Evolutionary conservation across 2,888 invertebrate genomes (phyloP).

Genomic region (Amblyjoppa fuscipennis): DNA sequence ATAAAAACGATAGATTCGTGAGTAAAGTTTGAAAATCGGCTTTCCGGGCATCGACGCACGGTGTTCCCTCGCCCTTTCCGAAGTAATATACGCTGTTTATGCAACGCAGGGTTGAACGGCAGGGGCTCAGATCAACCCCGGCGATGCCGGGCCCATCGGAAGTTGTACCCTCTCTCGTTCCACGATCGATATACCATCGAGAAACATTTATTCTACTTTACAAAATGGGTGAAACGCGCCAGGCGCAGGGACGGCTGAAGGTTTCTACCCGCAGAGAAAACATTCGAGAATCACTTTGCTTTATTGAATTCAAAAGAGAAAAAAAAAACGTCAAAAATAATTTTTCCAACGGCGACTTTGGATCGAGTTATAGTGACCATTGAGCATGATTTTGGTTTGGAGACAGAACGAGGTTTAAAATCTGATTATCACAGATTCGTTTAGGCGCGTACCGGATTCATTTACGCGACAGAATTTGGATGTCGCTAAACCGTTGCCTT

Average conservation of each 20-base stretch:
- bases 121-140: slow-evolving; percentile 14
- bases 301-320: not conserved
- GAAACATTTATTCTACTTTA: slow-evolving; percentile 66
- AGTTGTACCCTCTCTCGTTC: slow-evolving; percentile 52
- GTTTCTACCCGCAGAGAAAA: not conserved
- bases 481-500: too few species aligned
- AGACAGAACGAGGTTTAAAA: too few species aligned
- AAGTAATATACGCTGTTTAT: not conserved
- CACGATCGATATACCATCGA: slow-evolving; percentile 67
- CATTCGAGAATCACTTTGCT: not conserved
- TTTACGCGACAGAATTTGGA: too few species aligned
- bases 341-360: not conserved
- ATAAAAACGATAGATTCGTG: not conserved
- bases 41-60: not conserved
- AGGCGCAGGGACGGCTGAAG: slow-evolving; percentile 18
- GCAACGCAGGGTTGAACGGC: slow-evolving; percentile 15
- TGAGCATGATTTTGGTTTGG: too few species aligned
- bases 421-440: too few species aligned
- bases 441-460: too few species aligned
- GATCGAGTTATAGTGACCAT: too few species aligned
- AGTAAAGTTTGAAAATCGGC: not conserved
- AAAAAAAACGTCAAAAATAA: not conserved
- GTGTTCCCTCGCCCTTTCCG: not conserved
- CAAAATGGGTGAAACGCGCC: slow-evolving; percentile 32
- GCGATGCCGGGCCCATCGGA: slow-evolving; percentile 47